A percentile compares a stretch with the other conserved stretches of the same genome.
Evolutionary conservation across 2,888 invertebrate species (phyloP).

Genomic region (Tanypteryx hageni): DNA sequence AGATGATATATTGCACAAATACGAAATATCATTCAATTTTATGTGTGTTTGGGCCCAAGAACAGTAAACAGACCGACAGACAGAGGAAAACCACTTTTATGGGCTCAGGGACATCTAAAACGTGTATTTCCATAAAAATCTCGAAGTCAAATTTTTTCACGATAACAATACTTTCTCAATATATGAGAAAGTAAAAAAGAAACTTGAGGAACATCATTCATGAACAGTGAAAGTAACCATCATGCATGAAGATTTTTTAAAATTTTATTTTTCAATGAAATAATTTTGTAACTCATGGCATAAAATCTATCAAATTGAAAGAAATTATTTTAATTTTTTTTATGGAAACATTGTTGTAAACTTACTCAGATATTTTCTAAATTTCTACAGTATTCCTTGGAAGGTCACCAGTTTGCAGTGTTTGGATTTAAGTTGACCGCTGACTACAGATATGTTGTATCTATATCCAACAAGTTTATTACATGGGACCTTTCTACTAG

Average conservation of each 20-base stretch:
- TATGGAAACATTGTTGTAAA: no score
- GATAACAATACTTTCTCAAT: no score
- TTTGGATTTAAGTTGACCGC: constrained; percentile 94
- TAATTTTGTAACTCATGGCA: background rate
- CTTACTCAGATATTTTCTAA: no score
- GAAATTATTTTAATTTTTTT: background rate
- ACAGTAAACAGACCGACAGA: no score
- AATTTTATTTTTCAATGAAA: background rate
- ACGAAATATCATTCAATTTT: no score
- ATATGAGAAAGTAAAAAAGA: no score
- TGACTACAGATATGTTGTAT: constrained; percentile 94
- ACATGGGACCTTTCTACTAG: constrained; percentile 98
- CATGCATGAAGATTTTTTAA: background rate
- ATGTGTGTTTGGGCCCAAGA: no score
- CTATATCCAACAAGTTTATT: constrained; percentile 96
- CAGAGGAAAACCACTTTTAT: no score
- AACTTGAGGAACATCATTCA: background rate
- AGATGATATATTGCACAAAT: no score
- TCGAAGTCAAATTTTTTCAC: no score
- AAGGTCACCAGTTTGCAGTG: constrained; percentile 98
- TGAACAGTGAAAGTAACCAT: background rate
- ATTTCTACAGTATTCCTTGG: constrained; percentile 89
- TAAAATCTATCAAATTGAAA: background rate
- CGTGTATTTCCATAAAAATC: no score
- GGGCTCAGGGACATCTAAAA: no score